Conservation (phyloP, 2,797 vertebrate species). For the Rhinoraja longicauda region DNA sequence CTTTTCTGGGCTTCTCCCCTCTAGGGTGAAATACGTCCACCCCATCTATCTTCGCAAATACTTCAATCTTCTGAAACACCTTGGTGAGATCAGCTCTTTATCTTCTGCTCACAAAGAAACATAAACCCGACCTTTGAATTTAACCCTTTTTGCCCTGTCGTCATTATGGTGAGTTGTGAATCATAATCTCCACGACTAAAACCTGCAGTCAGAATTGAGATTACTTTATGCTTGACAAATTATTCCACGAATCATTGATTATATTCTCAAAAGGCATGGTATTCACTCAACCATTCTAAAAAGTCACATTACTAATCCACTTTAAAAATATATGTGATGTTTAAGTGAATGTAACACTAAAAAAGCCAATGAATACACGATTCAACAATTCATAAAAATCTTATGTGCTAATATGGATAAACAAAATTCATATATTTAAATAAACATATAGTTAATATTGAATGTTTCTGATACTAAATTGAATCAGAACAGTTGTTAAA, state of each 20-base stretch:
- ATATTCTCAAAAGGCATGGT: neutral
- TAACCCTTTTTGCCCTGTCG: neutral
- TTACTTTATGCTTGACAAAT: neutral
- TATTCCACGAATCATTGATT: neutral
- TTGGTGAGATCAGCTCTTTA: neutral
- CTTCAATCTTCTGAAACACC: neutral
- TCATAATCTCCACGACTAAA: neutral
- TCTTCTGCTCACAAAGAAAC: neutral
- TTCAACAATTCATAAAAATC: neutral
- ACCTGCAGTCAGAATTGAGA: neutral
- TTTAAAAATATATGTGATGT: neutral
- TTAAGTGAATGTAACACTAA: neutral
- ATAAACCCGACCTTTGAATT: neutral
- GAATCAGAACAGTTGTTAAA: neutral
- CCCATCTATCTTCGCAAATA: neutral
- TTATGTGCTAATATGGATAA: neutral
- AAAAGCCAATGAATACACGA: neutral
- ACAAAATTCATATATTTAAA: neutral
- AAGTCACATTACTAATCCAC: too few relatives aligned
- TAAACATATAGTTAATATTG: neutral
- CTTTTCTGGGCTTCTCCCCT: neutral
- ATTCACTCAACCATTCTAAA: conserved; percentile 1
- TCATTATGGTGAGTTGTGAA: neutral
- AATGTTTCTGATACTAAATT: neutral
- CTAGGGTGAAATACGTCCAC: neutral